A percentile compares a stretch with the other conserved stretches of the same genome.
These are phyloP conservation scores for Julus scanicus DNA, from an alignment of 2,888 invertebrate genomes.

Conservation along the genomic window DNA sequence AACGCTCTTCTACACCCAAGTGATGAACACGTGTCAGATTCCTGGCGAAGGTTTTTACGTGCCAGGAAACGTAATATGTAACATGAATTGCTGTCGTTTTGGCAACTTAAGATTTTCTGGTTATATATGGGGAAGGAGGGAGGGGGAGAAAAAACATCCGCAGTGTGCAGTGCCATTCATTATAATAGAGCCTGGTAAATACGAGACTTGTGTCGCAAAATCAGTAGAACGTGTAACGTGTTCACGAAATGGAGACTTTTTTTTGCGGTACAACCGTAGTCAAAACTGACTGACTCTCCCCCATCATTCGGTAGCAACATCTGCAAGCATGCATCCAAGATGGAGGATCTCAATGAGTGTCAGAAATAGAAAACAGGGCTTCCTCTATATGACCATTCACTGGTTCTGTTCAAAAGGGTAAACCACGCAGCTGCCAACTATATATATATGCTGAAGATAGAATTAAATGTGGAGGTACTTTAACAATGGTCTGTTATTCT, in stretches of 20 bases:
- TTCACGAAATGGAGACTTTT: neutral
- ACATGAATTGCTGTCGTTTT: neutral
- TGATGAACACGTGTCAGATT: constrained; percentile 1
- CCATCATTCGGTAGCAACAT: neutral
- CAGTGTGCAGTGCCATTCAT: neutral
- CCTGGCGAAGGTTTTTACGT: constrained; percentile 1
- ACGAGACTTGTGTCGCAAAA: neutral
- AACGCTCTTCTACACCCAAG: neutral
- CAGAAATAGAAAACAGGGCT: neutral
- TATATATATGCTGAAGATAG: neutral
- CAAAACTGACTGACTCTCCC: neutral
- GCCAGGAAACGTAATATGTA: neutral
- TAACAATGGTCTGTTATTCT: no score
- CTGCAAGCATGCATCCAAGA: neutral
- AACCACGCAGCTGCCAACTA: neutral
- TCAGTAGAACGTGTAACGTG: no score
- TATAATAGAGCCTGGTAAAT: neutral
- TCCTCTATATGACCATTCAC: neutral
- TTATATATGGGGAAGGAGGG: neutral
- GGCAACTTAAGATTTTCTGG: neutral
- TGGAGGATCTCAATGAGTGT: neutral
- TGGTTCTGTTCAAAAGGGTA: neutral
- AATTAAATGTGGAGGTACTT: no score
- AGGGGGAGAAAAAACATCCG: neutral
- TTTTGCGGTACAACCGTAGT: neutral